These are phyloP conservation scores for Sesamia nonagrioides DNA, from an alignment of 1,140 invertebrate species.

Conservation along the genomic window DNA sequence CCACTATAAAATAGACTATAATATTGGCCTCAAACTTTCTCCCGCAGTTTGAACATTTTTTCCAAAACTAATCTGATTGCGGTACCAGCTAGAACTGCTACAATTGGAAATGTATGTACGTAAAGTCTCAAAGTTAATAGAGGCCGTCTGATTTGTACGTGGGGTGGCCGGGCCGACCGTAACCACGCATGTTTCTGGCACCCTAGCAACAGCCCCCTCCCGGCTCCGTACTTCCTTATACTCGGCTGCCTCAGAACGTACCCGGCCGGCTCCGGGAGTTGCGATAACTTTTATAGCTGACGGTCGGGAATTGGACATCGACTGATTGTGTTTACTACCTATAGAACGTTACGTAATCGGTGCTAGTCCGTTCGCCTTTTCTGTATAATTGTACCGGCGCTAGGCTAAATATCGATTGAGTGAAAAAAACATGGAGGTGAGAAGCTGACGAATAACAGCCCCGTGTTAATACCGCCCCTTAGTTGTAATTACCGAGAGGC, in stretches of 20 bases:
- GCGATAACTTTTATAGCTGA: slow-evolving; percentile 44
- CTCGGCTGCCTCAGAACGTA: background rate
- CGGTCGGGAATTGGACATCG: slow-evolving; percentile 40
- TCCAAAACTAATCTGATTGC: slow-evolving; percentile 14
- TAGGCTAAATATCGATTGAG: slow-evolving; percentile 30
- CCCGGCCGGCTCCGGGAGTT: slow-evolving; percentile 13
- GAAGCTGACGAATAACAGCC: background rate
- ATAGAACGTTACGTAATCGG: slow-evolving; percentile 36
- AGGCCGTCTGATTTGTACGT: slow-evolving; percentile 40
- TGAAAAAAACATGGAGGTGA: slow-evolving; percentile 29
- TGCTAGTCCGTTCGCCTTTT: slow-evolving; percentile 12
- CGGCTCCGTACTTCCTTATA: slow-evolving; percentile 35
- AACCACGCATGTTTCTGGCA: slow-evolving; percentile 35
- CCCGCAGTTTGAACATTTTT: background rate
- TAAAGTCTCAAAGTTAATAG: slow-evolving; percentile 46
- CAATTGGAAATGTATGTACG: slow-evolving; percentile 38
- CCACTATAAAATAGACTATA: background rate
- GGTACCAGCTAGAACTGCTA: background rate
- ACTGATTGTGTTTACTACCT: slow-evolving; percentile 48
- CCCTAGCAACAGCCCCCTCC: slow-evolving; percentile 32
- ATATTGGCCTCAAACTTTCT: background rate
- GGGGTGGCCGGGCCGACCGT: slow-evolving; percentile 23
- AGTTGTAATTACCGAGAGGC: slow-evolving; percentile 8
- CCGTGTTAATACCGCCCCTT: slow-evolving; percentile 9
- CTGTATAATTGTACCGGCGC: slow-evolving; percentile 5